Evolutionary conservation across 2,797 vertebrate genomes (phyloP), one percentile per base, ranked within the genome.

Genomic region (Gila robusta): DNA sequence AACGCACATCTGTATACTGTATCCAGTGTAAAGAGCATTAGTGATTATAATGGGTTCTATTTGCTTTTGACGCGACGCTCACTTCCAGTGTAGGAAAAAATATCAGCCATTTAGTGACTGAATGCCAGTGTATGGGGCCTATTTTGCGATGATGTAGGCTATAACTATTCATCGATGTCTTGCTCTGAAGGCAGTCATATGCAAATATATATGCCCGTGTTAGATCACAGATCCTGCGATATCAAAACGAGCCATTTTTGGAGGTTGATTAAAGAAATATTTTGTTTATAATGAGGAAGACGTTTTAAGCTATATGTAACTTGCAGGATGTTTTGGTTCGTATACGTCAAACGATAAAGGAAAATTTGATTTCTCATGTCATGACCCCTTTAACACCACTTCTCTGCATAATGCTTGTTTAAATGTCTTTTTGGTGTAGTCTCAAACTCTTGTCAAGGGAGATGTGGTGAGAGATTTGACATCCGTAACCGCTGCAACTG

Each of bases 381-480:
- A 64, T 17, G 62, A 32, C 62, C 26, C 6, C 26, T 28, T 81
- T 69, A 44, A 44, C 41, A 66, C 9, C 41, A 49, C 14, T 21
- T 83, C 39, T 52, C 49, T 35, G 2, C 12, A 66, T 78, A 78
- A 59, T 59, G 21, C 7, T 62, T 70, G 90, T 94, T 94, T 86
- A 90, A 94, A 93, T 66, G n/a, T 87, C 10, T 85, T 78, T 81
- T 76, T 44, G 64, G 28, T 83, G 41, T 49, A 59, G 77, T 6
- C 32, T 62, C 19, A 76, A 49, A 32, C 28, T 54, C 49, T 71
- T 66, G 56, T 44, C 11, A 19, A 32, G 52, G 70, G 7, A 44
- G 52, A 73, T 73, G 81, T 62, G 37, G 81, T 73, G 69, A 82
- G 12, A 82, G 47, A 16, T 21, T 10, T 64, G 28, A 73, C 70